phyloP scores from a whole-genome alignment of 92 coral and sea anemone genomes.

The Galaxea fascicularis region DNA sequence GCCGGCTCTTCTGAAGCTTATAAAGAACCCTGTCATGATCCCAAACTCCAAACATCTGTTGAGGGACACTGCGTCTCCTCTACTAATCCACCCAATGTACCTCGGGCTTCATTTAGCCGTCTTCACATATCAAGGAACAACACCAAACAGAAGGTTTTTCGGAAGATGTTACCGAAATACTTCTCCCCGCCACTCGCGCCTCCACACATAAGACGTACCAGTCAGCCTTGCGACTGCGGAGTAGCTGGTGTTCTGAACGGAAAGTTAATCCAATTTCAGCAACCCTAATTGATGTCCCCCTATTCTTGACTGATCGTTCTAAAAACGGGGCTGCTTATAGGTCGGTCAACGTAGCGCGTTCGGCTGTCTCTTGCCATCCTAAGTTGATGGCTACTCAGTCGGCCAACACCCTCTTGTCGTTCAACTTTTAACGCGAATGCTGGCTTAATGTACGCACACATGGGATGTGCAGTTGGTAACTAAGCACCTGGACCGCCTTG shows the following conservation, averaged over 20 bases:
- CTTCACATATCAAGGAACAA: constrained; percentile 51
- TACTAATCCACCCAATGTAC: constrained; percentile 40
- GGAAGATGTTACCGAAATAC: constrained; percentile 39
- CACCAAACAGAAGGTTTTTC: constrained; percentile 61
- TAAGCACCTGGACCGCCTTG: constrained; percentile 1
- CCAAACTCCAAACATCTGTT: not conserved
- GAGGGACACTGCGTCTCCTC: constrained; percentile 35
- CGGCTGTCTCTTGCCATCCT: not conserved
- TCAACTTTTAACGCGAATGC: not conserved
- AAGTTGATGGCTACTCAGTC: constrained; percentile 7
- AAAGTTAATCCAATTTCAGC: constrained; percentile 24
- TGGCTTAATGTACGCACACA: not conserved
- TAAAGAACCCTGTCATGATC: too few species aligned
- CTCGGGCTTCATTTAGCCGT: constrained; percentile 49
- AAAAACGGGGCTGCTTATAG: not conserved
- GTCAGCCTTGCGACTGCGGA: constrained; percentile 57
- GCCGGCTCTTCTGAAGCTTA: not conserved
- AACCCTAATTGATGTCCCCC: constrained; percentile 2
- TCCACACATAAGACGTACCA: constrained; percentile 66
- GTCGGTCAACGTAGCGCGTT: constrained; percentile 9
- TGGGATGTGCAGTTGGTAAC: not conserved
- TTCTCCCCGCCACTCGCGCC: constrained; percentile 59
- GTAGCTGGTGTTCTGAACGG: too few species aligned
- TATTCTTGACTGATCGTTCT: constrained; percentile 15
- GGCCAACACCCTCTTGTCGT: not conserved